A percentile compares a stretch with the other conserved stretches of the same genome.
Conservation (phyloP, 2,113 vertebrate genomes). For the Prietella phreatophila region DNA sequence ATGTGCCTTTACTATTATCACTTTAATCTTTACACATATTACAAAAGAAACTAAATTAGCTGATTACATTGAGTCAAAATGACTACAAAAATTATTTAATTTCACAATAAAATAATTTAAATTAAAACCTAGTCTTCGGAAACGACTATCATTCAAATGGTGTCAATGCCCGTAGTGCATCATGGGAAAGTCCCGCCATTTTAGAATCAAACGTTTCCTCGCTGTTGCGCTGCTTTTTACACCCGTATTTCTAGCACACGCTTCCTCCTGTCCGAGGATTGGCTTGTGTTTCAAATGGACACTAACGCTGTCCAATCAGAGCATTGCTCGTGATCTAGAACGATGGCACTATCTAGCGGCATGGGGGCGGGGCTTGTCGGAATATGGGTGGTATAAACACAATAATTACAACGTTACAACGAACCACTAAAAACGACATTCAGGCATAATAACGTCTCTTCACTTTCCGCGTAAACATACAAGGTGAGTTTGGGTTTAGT, state of each 20-base stretch:
- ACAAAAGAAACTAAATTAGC: background rate
- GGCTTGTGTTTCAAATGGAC: background rate
- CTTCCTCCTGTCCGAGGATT: background rate
- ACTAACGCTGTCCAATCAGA: background rate
- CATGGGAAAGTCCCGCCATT: conserved; percentile 64
- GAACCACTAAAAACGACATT: conserved; percentile 29
- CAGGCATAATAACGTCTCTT: conserved; percentile 18
- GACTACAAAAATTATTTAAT: background rate
- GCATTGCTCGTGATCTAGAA: no score
- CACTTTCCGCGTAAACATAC: conserved; percentile 17
- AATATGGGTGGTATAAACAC: conserved; percentile 18
- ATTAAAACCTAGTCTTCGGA: background rate
- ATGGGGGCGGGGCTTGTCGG: background rate
- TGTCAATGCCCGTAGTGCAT: conserved; percentile 57
- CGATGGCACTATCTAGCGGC: fast-evolving
- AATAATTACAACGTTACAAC: background rate
- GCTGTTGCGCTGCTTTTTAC: background rate
- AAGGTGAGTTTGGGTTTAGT: conserved; percentile 19
- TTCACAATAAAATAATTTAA: background rate
- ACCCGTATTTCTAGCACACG: background rate
- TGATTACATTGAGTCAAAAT: background rate
- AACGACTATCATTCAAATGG: background rate
- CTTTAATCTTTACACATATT: no score
- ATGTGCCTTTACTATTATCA: no score
- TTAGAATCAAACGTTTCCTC: conserved; percentile 41